A percentile compares a stretch with the other conserved stretches of the same genome.
These are phyloP conservation scores for Chloropsis hardwickii DNA, from an alignment of 2,113 vertebrate genomes.

Conservation along the genomic window DNA sequence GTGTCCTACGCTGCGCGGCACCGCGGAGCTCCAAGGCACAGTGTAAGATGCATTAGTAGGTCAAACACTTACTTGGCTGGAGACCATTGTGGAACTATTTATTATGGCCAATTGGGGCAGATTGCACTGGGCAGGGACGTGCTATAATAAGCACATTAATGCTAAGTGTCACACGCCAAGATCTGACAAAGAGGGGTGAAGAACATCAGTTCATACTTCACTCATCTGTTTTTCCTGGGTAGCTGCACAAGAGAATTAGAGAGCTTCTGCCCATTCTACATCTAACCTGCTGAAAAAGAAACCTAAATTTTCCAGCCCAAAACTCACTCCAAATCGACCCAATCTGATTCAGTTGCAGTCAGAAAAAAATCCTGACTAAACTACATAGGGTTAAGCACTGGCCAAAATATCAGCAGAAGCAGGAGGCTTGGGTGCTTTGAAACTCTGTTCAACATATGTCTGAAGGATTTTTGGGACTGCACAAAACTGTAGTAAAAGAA, in stretches of 20 bases:
- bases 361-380: slow-evolving; percentile 45
- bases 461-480: slow-evolving; percentile 64
- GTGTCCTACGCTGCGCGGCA: not conserved
- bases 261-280: not conserved
- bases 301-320: not conserved
- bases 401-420: slow-evolving; percentile 63
- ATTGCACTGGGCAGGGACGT: not conserved
- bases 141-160: not conserved
- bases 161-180: slow-evolving; percentile 6
- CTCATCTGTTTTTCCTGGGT: not conserved
- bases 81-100: slow-evolving; percentile 13
- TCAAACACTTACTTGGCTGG: slow-evolving; percentile 51
- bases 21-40: slow-evolving; percentile 40
- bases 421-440: slow-evolving; percentile 61
- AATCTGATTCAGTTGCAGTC: not conserved
- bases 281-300: not conserved
- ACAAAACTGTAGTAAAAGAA: slow-evolving; percentile 41
- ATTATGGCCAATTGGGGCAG: slow-evolving; percentile 33
- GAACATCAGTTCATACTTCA: slow-evolving; percentile 29
- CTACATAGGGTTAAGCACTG: slow-evolving; percentile 61
- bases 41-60: slow-evolving; percentile 35
- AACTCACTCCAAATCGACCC: not conserved
- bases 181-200: not conserved
- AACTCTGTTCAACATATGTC: slow-evolving; percentile 70
- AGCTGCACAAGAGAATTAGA: not conserved